Evolutionary conservation across 2,113 vertebrate genomes (phyloP).

Genomic region (Ictalurus furcatus): DNA sequence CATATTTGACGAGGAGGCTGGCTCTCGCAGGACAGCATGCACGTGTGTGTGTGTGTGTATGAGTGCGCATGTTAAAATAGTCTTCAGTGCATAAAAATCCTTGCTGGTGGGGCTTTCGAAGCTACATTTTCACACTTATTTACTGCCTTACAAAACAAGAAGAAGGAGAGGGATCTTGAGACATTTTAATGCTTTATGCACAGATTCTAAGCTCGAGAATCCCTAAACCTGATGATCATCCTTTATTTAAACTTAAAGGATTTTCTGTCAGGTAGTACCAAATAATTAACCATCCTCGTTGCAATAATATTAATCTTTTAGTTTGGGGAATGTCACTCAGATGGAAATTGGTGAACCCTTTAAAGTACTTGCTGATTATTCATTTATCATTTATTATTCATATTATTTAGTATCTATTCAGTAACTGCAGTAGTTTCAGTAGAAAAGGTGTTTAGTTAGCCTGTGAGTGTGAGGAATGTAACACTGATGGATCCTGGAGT

Average conservation of each 20-base stretch:
- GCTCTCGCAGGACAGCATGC: conserved; percentile 14
- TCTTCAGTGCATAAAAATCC: conserved; percentile 14
- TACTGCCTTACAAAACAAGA: background rate
- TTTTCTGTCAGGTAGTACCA: background rate
- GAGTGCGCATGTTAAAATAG: background rate
- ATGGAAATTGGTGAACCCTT: background rate
- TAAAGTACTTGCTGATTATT: background rate
- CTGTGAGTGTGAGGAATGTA: background rate
- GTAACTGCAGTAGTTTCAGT: background rate
- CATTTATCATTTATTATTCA: background rate
- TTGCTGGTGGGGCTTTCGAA: background rate
- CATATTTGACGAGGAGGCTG: conserved; percentile 38
- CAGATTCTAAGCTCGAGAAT: background rate
- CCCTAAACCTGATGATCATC: background rate
- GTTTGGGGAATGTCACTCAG: background rate
- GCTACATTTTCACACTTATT: background rate
- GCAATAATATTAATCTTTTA: background rate
- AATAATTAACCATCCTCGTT: conserved; percentile 3
- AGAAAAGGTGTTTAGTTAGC: background rate
- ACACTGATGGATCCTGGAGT: background rate
- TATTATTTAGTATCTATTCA: background rate
- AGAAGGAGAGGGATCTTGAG: background rate
- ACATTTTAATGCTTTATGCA: conserved; percentile 1
- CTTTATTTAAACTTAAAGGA: conserved; percentile 1
- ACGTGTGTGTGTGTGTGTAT: conserved; percentile 15